These are phyloP conservation scores for Adelphocoris suturalis DNA, from an alignment of 2,888 invertebrate species.

Conservation along the genomic window DNA sequence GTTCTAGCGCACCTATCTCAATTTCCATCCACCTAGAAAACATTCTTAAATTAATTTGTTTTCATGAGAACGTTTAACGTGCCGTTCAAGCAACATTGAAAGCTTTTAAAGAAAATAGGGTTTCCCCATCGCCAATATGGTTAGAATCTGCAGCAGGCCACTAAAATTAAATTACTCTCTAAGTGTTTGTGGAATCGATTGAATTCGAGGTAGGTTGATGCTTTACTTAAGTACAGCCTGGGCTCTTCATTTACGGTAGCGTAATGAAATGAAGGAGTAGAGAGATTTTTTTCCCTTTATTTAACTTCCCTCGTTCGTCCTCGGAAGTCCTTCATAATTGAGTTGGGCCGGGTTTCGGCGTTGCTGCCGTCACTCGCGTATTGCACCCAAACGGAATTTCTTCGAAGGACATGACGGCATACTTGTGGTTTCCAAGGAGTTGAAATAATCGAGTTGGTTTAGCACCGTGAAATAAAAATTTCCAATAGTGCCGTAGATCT, in stretches of 20 bases:
- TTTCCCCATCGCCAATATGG: conserved; percentile 43
- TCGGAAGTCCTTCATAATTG: conserved; percentile 44
- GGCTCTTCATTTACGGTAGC: background rate
- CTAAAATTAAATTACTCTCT: conserved; percentile 51
- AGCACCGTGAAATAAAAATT: too few species aligned
- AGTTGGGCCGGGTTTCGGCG: conserved; percentile 33
- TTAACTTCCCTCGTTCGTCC: conserved; percentile 19
- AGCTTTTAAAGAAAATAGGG: conserved; percentile 47
- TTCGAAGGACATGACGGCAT: too few species aligned
- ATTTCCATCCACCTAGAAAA: too few species aligned
- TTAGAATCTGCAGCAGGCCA: conserved; percentile 51
- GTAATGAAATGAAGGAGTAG: conserved; percentile 54
- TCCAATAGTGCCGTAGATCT: too few species aligned
- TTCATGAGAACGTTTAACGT: background rate
- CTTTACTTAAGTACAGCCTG: conserved; percentile 55
- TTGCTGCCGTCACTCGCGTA: conserved; percentile 6
- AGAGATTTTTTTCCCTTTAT: conserved; percentile 17
- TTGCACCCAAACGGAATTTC: background rate
- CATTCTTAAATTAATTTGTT: background rate
- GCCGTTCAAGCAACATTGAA: conserved; percentile 38
- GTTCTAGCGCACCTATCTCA: too few species aligned
- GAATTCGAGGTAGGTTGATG: conserved; percentile 46
- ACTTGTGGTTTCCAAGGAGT: background rate
- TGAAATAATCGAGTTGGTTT: background rate
- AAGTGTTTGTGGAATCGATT: conserved; percentile 61